Conservation (phyloP, 2,888 invertebrate species). For the Apodemia zela region DNA sequence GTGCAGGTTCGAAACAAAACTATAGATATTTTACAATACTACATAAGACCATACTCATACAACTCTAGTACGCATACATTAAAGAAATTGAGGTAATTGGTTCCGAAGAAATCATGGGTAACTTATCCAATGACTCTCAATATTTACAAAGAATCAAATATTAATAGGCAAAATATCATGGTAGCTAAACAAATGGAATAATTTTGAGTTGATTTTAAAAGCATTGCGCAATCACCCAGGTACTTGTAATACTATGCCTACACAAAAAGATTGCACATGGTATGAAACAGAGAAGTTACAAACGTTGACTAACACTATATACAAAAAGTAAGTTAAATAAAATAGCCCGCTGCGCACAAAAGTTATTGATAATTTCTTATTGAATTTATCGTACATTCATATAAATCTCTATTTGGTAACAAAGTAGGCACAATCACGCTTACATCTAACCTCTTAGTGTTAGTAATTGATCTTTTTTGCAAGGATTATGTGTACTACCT, state of each 20-base stretch:
- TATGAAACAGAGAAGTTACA: slow-evolving; percentile 37
- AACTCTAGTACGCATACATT: slow-evolving; percentile 61
- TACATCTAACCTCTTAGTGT: slow-evolving; percentile 29
- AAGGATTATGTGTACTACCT: slow-evolving; percentile 21
- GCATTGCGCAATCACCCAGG: slow-evolving; percentile 42
- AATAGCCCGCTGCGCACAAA: slow-evolving; percentile 37
- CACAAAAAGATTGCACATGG: slow-evolving; percentile 55
- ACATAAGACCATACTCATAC: slow-evolving; percentile 60
- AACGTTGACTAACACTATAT: slow-evolving; percentile 40
- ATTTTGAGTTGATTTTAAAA: slow-evolving; percentile 22
- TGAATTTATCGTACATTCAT: slow-evolving; percentile 49
- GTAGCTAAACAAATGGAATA: slow-evolving; percentile 16
- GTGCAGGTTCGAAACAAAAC: slow-evolving; percentile 56
- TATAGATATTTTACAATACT: slow-evolving; percentile 59
- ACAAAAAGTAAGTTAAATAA: slow-evolving; percentile 43
- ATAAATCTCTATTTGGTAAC: slow-evolving; percentile 62
- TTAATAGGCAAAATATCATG: slow-evolving; percentile 27
- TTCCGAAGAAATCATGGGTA: slow-evolving; percentile 72
- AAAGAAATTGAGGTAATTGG: slow-evolving; percentile 79
- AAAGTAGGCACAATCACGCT: slow-evolving; percentile 46
- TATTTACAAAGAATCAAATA: slow-evolving; percentile 61
- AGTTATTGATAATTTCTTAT: slow-evolving; percentile 26
- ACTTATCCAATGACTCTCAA: slow-evolving; percentile 75
- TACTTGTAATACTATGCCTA: slow-evolving; percentile 52
- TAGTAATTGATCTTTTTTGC: slow-evolving; percentile 25